Base-by-base conservation (phyloP, 2,888 invertebrate species). In the Pseudanteris insignis region DNA sequence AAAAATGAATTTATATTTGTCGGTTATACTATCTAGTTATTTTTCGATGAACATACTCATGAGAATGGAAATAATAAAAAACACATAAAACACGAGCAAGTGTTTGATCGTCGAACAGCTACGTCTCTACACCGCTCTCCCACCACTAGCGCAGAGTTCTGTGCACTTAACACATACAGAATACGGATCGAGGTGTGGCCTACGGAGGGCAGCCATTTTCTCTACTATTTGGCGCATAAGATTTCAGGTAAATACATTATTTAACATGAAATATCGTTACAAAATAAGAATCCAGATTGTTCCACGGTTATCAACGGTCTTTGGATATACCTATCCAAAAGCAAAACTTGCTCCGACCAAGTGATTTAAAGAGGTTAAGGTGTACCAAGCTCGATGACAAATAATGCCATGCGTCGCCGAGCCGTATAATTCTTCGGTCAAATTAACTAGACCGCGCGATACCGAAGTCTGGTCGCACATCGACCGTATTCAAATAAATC, bases 171-270 rank as follows among this genome's bases (percentile, higher is more conserved):
- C 59, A 63, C 58, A 65, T 55, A 61, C 61, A 61, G 65, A 66
- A 65, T 61, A 64, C 58, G 55, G 65, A 66, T 67, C 63, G 66
- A 67, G 67, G 67, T 67, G 67, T 67, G 67, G 66, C 63, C 63
- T 62, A 54, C 61, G 60, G 57, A 64, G 66, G 67, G 67, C 64
- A 64, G 67, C 67, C 67, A 67, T 67, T 67, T 67, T 67, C 67
- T 64, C 63, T 63, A 63, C 66, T 66, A 55, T 67, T 64, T 64
- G 66, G 66, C 66, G 67, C 64, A 63, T 57, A 66, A 63, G 64
- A 67, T 54, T 67, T 61, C 67, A 67, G 67, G 67, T 67, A 67
- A 67, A 64, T 66, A 67, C 50, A 59, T 50, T 9, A 50, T 46
- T 61, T 46, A 47, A 58, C 34, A 58, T 54, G 28, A 47, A 51